Base-by-base conservation (phyloP, 2,113 vertebrate species). In the Cyprinodon brontotheroides region DNA sequence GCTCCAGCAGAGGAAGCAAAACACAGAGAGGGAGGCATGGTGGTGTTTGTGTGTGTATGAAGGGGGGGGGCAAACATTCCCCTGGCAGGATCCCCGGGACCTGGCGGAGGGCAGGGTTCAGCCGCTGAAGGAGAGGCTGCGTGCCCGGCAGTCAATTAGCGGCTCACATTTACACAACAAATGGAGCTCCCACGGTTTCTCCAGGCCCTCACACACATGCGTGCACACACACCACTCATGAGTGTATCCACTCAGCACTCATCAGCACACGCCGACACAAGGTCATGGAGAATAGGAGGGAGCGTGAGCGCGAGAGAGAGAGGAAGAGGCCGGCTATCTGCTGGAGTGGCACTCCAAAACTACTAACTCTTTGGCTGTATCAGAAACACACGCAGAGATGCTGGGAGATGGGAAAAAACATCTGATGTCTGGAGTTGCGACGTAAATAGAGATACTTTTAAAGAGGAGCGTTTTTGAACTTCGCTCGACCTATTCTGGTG, bases 121-220 rank as follows among this genome's bases (percentile, higher is more conserved):
- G 86, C 86, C 85, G 73, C 88, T 91, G 87, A 90, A 93, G 91
- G 90, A 91, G 91, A 93, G 85, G 86, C 89, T 83, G 88, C 72
- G 71, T 89, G 90, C 89, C 88, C 72, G 67, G 86, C 81, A 92
- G 92, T 93, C 91, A 93, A 93, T 93, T 93, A 92, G 89, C 78
- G 65, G 82, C 88, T 87, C 64, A 82, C 88, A 92, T 93, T 93
- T 92, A 91, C 89, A 91, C 90, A 93, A 93, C 90, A 92, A 93
- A 91, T 89, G 85, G 82, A 89, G 87, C 89, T 90, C 85, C 87
- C 87, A 83, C 78, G 45, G 83, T 73, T 86, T 86, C 74, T 79
- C 65, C 41, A 68, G 29, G 72, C 48, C 66, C 72, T 61, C 81
- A 65, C 87, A 65, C 68, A 67, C 63, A 29, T 62, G 8, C 78